Conservation (phyloP, 2,888 invertebrate species). For the Diadegma fenestrale region DNA sequence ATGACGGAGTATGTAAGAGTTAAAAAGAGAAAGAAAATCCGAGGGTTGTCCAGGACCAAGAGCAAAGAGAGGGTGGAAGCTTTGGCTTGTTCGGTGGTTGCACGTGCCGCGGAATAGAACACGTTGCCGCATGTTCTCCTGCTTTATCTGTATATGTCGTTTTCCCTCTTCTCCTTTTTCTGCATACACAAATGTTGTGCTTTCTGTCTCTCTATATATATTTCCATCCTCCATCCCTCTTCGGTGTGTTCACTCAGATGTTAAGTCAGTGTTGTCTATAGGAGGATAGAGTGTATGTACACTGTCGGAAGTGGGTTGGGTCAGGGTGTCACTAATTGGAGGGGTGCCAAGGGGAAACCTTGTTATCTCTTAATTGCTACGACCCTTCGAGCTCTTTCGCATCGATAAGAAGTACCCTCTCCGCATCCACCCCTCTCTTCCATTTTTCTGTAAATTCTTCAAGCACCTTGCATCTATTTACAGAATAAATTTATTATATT, state of each 20-base stretch:
- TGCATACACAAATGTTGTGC: not conserved
- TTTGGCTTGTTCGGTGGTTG: constrained; percentile 66
- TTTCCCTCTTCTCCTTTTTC: constrained; percentile 27
- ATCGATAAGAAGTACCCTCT: constrained; percentile 81
- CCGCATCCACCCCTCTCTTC: constrained; percentile 68
- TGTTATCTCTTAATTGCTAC: constrained; percentile 85
- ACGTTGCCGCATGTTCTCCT: constrained; percentile 33
- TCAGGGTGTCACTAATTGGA: constrained; percentile 84
- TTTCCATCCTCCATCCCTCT: constrained; percentile 17
- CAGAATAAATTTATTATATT: constrained; percentile 1
- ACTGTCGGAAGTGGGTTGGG: constrained; percentile 64
- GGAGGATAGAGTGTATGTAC: constrained; percentile 36
- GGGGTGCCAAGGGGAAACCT: constrained; percentile 83
- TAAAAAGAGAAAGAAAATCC: constrained; percentile 20
- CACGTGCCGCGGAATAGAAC: constrained; percentile 48
- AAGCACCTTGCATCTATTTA: not conserved
- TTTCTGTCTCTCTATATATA: constrained; percentile 5
- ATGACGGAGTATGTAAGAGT: constrained; percentile 28
- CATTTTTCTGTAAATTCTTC: constrained; percentile 13
- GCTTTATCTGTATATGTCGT: constrained; percentile 33
- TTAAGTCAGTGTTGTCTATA: constrained; percentile 28
- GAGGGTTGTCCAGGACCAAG: constrained; percentile 60
- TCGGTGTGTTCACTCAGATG: constrained; percentile 46
- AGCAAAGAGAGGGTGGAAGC: constrained; percentile 62
- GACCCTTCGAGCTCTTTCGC: constrained; percentile 84